Evolutionary conservation across 2,888 invertebrate genomes (phyloP).

Genomic region (Athetis lepigone): DNA sequence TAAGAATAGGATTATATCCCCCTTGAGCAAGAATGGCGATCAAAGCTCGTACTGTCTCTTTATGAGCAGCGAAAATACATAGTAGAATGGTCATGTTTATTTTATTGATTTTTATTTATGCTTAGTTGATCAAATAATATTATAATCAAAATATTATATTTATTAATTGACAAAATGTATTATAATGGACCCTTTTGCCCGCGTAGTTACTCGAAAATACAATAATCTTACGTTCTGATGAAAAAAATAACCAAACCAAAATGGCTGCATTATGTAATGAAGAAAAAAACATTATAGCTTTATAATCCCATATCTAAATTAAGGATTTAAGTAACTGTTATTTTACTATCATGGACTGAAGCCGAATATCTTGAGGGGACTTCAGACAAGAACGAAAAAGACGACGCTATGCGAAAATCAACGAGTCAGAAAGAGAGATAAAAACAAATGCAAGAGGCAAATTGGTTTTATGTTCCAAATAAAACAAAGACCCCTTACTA

Average conservation of each 20-base stretch:
- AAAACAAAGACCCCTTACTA: slow-evolving; percentile 66
- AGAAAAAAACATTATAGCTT: slow-evolving; percentile 40
- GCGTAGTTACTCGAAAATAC: not conserved
- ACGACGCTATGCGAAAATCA: slow-evolving; percentile 16
- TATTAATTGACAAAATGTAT: no score
- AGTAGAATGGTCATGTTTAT: no score
- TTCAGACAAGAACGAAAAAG: slow-evolving; percentile 21
- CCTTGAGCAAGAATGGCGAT: no score
- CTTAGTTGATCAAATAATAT: not conserved
- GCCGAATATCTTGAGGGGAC: slow-evolving; percentile 51
- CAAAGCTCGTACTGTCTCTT: no score
- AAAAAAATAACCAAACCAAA: slow-evolving; percentile 9
- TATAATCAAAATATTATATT: no score
- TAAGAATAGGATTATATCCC: not conserved
- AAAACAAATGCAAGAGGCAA: slow-evolving; percentile 53
- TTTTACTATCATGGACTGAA: slow-evolving; percentile 64
- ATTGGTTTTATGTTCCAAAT: slow-evolving; percentile 65
- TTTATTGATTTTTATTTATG: no score
- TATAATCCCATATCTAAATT: slow-evolving; percentile 64
- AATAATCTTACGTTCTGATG: not conserved
- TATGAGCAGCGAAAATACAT: no score
- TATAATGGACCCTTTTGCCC: no score
- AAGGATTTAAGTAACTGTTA: slow-evolving; percentile 64
- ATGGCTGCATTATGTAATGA: slow-evolving; percentile 32
- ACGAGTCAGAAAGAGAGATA: slow-evolving; percentile 26